These are phyloP conservation scores for Masticophis lateralis DNA, from an alignment of 2,797 vertebrate genomes.

Conservation along the genomic window DNA sequence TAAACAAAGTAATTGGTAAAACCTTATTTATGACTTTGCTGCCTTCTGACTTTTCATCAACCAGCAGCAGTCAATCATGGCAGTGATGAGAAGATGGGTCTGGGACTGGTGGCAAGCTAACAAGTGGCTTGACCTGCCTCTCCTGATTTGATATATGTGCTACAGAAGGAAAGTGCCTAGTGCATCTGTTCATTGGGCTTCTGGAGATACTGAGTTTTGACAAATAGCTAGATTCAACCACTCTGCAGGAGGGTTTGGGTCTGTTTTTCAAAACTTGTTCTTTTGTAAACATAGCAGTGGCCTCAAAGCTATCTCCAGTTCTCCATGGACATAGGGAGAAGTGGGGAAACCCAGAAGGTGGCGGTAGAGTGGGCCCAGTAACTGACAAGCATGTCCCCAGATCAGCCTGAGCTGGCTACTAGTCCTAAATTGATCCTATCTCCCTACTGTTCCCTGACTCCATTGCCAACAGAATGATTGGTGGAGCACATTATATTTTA, in stretches of 20 bases:
- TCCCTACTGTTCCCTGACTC: not conserved
- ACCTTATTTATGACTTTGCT: not conserved
- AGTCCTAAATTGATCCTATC: not conserved
- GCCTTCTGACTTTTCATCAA: not conserved
- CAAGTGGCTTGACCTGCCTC: not conserved
- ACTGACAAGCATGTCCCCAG: not conserved
- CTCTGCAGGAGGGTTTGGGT: not conserved
- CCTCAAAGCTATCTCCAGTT: not conserved
- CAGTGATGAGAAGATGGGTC: not conserved
- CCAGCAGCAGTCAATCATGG: not conserved
- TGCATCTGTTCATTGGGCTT: not conserved
- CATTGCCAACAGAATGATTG: not conserved
- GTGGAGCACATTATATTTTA: not conserved
- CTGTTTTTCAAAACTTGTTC: not conserved
- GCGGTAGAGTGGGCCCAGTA: not conserved
- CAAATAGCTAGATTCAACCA: not conserved
- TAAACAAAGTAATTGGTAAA: not conserved
- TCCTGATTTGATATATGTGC: not conserved
- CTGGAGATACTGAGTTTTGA: not conserved
- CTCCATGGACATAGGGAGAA: not conserved
- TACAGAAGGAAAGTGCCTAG: not conserved
- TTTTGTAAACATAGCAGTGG: not conserved
- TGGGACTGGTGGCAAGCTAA: not conserved
- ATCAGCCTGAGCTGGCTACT: not conserved
- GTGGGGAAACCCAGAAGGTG: not conserved